phyloP scores from a whole-genome alignment of 1,140 invertebrate species.

The Diorhabda sublineata region DNA sequence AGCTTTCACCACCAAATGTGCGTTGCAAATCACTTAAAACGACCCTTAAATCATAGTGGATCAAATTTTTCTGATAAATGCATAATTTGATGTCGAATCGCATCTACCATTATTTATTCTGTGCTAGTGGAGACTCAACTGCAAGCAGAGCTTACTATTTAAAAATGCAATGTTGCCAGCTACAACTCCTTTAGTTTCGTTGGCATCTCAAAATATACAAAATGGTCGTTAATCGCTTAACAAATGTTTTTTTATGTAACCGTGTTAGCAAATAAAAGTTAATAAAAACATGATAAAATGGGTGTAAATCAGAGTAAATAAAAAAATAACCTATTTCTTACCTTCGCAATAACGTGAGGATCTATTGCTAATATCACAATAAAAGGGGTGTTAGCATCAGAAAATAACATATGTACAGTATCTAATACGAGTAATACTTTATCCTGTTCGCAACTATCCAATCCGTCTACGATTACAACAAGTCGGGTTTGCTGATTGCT shows the following conservation, averaged over 20 bases:
- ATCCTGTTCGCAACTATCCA: slow-evolving; percentile 97
- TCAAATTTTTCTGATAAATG: too few species aligned
- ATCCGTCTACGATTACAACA: slow-evolving; percentile 92
- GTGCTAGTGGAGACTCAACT: too few species aligned
- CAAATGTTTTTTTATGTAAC: neutral
- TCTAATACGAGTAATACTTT: slow-evolving; percentile 90
- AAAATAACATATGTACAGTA: slow-evolving; percentile 91
- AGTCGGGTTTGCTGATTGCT: slow-evolving; percentile 86
- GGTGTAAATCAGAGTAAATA: neutral
- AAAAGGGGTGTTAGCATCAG: slow-evolving; percentile 85
- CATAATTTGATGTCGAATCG: too few species aligned
- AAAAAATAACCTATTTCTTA: slow-evolving; percentile 41
- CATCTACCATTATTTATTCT: too few species aligned
- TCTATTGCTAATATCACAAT: slow-evolving; percentile 92
- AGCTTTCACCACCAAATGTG: too few species aligned
- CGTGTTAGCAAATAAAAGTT: slow-evolving; percentile 26
- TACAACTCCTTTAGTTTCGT: too few species aligned
- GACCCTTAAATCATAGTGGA: too few species aligned
- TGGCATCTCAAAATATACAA: too few species aligned
- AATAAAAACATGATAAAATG: slow-evolving; percentile 4
- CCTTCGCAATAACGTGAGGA: slow-evolving; percentile 95
- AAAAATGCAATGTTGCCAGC: too few species aligned
- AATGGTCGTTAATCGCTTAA: too few species aligned
- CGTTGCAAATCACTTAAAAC: too few species aligned
- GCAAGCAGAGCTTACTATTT: too few species aligned